Conservation (phyloP, 1,140 invertebrate genomes). For the Gonioctena quinquepunctata region DNA sequence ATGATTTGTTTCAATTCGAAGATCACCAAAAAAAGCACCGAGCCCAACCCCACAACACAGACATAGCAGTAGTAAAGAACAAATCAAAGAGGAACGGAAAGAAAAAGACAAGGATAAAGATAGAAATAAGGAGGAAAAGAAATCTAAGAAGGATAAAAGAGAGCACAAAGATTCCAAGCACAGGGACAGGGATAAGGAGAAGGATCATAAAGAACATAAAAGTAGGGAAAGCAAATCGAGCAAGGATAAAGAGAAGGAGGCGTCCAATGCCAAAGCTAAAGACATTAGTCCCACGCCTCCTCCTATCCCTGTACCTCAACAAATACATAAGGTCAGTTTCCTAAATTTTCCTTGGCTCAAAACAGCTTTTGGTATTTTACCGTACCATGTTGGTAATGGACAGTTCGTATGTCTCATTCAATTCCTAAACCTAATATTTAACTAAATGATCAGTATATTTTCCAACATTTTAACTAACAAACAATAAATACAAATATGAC, state of each 20-base stretch:
- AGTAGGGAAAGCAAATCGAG: slow-evolving; percentile 43
- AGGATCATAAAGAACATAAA: slow-evolving; percentile 44
- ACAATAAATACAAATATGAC: too few species aligned
- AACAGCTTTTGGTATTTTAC: too few species aligned
- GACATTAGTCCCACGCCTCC: neutral
- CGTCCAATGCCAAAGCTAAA: neutral
- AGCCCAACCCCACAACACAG: slow-evolving; percentile 56
- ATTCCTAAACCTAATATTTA: too few species aligned
- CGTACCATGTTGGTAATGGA: too few species aligned
- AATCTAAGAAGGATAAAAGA: slow-evolving; percentile 56
- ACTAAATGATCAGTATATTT: too few species aligned
- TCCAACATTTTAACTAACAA: too few species aligned
- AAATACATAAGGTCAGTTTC: neutral
- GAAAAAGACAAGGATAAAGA: slow-evolving; percentile 55
- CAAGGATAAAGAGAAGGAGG: slow-evolving; percentile 36
- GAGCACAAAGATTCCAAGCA: slow-evolving; percentile 49
- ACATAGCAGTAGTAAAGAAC: slow-evolving; percentile 50
- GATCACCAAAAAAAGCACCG: slow-evolving; percentile 54
- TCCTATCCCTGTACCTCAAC: neutral
- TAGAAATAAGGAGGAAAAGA: slow-evolving; percentile 43
- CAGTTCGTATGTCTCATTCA: too few species aligned
- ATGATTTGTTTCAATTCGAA: neutral
- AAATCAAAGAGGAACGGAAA: slow-evolving; percentile 56
- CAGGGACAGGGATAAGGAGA: slow-evolving; percentile 46
- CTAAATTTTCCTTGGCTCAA: too few species aligned